These are phyloP conservation scores for Aplidium turbinatum DNA, from an alignment of 23 tunicate species.

Conservation along the genomic window DNA sequence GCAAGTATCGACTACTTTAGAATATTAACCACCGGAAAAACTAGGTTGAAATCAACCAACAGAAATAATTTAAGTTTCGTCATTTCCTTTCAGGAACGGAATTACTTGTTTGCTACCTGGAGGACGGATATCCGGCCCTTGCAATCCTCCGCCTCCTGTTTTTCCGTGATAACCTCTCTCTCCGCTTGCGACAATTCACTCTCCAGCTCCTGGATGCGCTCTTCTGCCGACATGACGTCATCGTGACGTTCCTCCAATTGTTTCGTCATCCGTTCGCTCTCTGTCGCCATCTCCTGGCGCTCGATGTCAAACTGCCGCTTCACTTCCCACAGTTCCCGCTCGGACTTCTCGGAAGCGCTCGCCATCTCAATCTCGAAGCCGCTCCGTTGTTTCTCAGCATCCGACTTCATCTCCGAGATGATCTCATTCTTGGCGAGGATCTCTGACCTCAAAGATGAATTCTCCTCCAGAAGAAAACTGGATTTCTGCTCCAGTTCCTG, in stretches of 20 bases:
- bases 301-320: constrained; percentile 24
- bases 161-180: neutral
- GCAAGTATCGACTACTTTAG: no score
- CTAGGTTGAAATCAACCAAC: no score
- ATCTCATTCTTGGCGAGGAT: constrained; percentile 4
- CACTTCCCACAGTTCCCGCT: constrained; percentile 46
- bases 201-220: constrained; percentile 72
- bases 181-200: constrained; percentile 51
- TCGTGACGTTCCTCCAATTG: constrained; percentile 2
- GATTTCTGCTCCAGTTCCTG: neutral
- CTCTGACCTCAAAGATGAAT: constrained; percentile 8
- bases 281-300: neutral
- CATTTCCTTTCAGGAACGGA: no score
- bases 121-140: no score
- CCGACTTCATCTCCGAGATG: constrained; percentile 11
- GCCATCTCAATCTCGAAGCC: constrained; percentile 33
- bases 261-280: constrained; percentile 6
- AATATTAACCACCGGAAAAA: no score
- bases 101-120: no score
- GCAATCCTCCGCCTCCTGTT: constrained; percentile 16
- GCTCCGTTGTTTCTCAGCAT: constrained; percentile 5
- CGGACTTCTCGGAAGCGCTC: constrained; percentile 16
- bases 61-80: no score
- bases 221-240: constrained; percentile 49
- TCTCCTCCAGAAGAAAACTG: neutral